Base-by-base conservation (phyloP, 2,797 vertebrate species). In the Pseudomugil tenellus region DNA sequence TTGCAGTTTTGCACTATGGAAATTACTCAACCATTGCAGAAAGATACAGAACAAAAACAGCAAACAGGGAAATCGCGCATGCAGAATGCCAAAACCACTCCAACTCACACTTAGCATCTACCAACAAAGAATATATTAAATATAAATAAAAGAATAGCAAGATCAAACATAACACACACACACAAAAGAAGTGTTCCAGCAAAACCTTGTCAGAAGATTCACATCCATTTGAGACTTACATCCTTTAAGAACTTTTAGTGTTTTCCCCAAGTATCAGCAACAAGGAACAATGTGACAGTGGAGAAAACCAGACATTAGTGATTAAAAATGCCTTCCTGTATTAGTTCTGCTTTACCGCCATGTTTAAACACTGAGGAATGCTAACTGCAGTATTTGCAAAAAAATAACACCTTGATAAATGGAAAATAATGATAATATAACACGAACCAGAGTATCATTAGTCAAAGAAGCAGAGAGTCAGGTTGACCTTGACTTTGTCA, bases 231-330 rank as follows among this genome's bases (percentile, higher is more conserved):
- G 37, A 64, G 52, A 98, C 96, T 98, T 97, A 98, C 97, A 95
- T 96, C 94, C 94, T 91, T 96, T 94, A 95, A 96, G 96, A 93
- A 98, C 95, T 96, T 96, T 53, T 96, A 90, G 95, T 94, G 96
- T 96, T 96, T 39, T 89, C 94, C 92, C 92, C 92, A 93, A 94
- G 95, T 95, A 95, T 91, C 93, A 94, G 94, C 93, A 95, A 87
- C 51, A 77, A 89, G 92, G 90, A 89, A 89, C 81, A 89, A 83
- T 91, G 92, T 94, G 84, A 92, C 86, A 94, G 92, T 94, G 93
- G 94, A 96, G 91, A 97, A 91, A 96, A 94, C 83, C 76, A 93
- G 80, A 93, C 84, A 91, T 97, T 95, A 97, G 93, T 93, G 71
- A 63, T 76, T 86, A 58, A 70, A 91, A 84, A 84, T 87, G 37